Conservation (phyloP, 2,797 vertebrate genomes). For the Melanotaenia nigrans region DNA sequence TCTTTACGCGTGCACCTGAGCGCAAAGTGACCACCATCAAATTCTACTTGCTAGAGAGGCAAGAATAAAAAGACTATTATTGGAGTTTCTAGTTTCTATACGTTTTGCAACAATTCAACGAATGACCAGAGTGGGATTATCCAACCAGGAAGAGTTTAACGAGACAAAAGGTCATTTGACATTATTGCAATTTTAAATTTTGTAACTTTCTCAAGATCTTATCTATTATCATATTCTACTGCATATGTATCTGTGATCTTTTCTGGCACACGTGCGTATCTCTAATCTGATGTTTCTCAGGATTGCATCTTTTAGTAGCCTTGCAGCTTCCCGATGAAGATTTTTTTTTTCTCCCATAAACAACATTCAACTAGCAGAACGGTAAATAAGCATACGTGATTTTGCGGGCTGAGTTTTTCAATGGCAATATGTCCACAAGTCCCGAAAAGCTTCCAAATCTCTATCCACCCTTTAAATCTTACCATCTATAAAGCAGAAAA, state of each 20-base stretch:
- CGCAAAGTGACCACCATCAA: too few species aligned
- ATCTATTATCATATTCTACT: background rate
- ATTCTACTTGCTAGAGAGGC: too few species aligned
- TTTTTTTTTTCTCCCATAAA: background rate
- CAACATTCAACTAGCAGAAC: background rate
- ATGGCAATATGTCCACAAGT: background rate
- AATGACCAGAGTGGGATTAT: background rate
- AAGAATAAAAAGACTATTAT: background rate
- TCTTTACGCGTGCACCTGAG: too few species aligned
- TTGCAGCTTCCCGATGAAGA: background rate
- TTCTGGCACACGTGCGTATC: background rate
- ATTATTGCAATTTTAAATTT: background rate
- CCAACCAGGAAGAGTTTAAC: background rate
- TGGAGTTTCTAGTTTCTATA: background rate
- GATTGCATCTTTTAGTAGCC: background rate
- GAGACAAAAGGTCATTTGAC: background rate
- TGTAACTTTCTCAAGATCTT: background rate
- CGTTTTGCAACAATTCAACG: background rate
- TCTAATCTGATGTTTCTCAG: background rate
- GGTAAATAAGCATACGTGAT: background rate
- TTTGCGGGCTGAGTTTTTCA: background rate
- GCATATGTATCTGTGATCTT: background rate
- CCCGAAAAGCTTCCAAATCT: background rate
- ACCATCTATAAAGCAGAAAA: constrained; percentile 81
- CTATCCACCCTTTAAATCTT: constrained; percentile 34